A percentile compares a stretch with the other conserved stretches of the same genome.
phyloP scores from a whole-genome alignment of 2,797 vertebrate species.

The Iguana delicatissima region DNA sequence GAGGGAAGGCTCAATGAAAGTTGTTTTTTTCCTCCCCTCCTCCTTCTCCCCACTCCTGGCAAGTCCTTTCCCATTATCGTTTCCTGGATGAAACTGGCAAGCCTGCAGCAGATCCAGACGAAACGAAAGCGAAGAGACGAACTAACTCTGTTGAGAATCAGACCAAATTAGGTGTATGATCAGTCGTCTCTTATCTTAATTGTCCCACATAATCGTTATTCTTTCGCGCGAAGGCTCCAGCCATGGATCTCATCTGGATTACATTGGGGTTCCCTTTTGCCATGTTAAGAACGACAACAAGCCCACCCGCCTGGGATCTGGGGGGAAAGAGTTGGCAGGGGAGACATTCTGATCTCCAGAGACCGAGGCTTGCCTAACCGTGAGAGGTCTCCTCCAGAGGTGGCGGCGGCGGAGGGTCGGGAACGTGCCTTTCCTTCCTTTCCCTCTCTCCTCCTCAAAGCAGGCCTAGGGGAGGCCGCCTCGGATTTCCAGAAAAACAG shows the following conservation, averaged over 20 bases:
- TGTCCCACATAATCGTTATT: slow-evolving; percentile 66
- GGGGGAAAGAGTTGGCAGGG: not conserved
- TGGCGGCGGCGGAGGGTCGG: not conserved
- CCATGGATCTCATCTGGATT: slow-evolving; percentile 79
- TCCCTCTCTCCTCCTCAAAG: not conserved
- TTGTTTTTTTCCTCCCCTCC: no score
- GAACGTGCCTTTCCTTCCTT: not conserved
- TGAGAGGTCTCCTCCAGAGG: slow-evolving; percentile 32
- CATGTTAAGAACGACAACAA: slow-evolving; percentile 57
- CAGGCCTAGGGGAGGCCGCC: not conserved
- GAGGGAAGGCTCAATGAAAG: no score
- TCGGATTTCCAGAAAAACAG: not conserved
- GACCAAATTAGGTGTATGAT: slow-evolving; percentile 41
- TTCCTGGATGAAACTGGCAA: not conserved
- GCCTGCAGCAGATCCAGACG: not conserved
- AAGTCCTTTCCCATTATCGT: not conserved
- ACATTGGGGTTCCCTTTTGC: slow-evolving; percentile 81
- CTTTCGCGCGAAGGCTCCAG: slow-evolving; percentile 66
- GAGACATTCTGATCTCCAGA: slow-evolving; percentile 41
- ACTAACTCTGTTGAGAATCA: slow-evolving; percentile 31
- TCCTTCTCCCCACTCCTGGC: not conserved
- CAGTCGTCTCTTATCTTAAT: slow-evolving; percentile 57
- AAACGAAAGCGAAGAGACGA: not conserved
- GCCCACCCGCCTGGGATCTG: slow-evolving; percentile 55
- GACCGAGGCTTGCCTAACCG: slow-evolving; percentile 59